These are phyloP conservation scores for Schizopygopsis pylzovi DNA, from an alignment of 2,797 vertebrate species.

Conservation along the genomic window DNA sequence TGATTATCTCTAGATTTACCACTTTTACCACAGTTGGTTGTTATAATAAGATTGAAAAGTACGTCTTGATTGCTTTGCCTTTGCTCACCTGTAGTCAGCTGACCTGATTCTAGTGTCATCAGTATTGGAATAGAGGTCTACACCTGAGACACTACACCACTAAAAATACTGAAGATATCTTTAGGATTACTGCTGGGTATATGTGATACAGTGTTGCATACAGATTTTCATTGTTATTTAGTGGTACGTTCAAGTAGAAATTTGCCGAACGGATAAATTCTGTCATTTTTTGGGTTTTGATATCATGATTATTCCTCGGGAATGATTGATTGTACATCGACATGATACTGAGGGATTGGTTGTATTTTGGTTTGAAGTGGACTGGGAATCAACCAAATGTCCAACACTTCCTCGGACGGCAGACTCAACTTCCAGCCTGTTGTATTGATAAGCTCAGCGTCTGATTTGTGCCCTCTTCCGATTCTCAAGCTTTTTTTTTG, in stretches of 20 bases:
- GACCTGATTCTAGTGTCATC: background rate
- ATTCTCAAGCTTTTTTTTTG: constrained; percentile 77
- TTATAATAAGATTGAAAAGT: constrained; percentile 38
- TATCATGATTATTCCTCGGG: constrained; percentile 48
- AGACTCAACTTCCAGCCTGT: constrained; percentile 24
- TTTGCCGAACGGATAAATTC: constrained; percentile 3
- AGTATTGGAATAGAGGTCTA: background rate
- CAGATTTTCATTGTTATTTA: constrained; percentile 18
- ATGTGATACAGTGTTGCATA: background rate
- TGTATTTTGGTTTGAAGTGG: constrained; percentile 22
- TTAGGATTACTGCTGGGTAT: background rate
- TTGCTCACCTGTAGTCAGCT: constrained; percentile 29
- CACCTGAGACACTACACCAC: background rate
- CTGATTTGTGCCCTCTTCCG: constrained; percentile 78
- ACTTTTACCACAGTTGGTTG: background rate
- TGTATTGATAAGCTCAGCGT: constrained; percentile 11
- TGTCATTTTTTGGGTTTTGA: constrained; percentile 25
- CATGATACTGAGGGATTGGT: constrained; percentile 25
- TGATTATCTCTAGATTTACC: background rate
- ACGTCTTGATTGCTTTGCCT: constrained; percentile 43
- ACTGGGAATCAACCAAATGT: constrained; percentile 37
- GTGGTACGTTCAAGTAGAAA: constrained; percentile 1
- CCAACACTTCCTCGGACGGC: constrained; percentile 28
- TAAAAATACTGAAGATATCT: background rate
- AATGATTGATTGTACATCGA: constrained; percentile 38